These are phyloP conservation scores for Drosophila parabipectinata DNA, from an alignment of 1,140 invertebrate species.

Conservation along the genomic window DNA sequence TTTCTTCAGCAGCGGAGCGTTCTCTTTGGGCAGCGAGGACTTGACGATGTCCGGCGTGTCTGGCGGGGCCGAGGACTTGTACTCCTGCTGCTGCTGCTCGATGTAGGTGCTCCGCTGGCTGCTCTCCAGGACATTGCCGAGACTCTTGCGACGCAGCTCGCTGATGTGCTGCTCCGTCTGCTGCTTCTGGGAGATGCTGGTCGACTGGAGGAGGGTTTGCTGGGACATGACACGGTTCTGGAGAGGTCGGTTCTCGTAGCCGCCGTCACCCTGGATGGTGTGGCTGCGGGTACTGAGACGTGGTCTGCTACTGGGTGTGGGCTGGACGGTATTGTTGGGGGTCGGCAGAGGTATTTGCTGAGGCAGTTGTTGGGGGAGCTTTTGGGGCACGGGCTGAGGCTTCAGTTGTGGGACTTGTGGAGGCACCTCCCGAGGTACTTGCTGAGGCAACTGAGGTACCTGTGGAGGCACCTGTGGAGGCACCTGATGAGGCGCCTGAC, in stretches of 20 bases:
- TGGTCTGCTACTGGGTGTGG: constrained; percentile 10
- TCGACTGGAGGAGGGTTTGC: constrained; percentile 38
- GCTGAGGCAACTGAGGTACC: neutral
- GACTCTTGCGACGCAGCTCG: constrained; percentile 70
- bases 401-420: neutral
- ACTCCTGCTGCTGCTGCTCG: constrained; percentile 53
- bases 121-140: constrained; percentile 65
- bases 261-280: constrained; percentile 43
- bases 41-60: constrained; percentile 82
- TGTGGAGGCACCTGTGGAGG: neutral
- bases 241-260: constrained; percentile 34
- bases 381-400: neutral
- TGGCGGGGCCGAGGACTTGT: constrained; percentile 76
- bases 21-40: constrained; percentile 78
- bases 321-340: neutral
- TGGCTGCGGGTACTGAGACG: constrained; percentile 54
- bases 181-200: constrained; percentile 17
- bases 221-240: constrained; percentile 62
- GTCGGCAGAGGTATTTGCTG: neutral
- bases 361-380: constrained; percentile 2
- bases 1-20: constrained; percentile 75
- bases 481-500: too few species aligned
- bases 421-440: neutral
- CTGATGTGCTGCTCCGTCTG: constrained; percentile 36
- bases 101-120: constrained; percentile 40